These are phyloP conservation scores for Caenorhabditis panamensis DNA, from an alignment of 2,888 invertebrate genomes.

Conservation along the genomic window DNA sequence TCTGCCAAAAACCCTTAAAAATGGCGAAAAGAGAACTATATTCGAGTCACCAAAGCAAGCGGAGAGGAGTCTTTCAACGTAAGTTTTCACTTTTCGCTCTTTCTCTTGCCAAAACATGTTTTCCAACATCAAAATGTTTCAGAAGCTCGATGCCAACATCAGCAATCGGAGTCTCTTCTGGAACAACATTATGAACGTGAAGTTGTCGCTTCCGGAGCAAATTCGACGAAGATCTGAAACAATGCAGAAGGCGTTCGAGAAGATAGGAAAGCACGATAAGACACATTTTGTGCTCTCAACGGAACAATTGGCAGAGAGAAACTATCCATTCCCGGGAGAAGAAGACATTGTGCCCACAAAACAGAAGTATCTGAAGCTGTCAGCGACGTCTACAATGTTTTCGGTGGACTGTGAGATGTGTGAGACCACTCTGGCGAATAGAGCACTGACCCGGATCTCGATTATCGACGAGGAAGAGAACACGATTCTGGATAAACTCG, in stretches of 20 bases:
- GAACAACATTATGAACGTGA: constrained; percentile 68
- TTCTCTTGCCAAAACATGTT: too few species aligned
- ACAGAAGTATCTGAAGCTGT: constrained; percentile 67
- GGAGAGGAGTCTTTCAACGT: constrained; percentile 1
- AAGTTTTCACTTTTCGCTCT: not conserved
- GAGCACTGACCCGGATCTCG: constrained; percentile 83
- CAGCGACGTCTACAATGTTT: constrained; percentile 81
- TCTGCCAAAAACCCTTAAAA: not conserved
- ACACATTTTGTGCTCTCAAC: constrained; percentile 47
- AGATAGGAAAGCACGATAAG: constrained; percentile 16
- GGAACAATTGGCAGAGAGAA: constrained; percentile 62
- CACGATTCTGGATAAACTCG: constrained; percentile 82
- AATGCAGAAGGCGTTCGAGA: constrained; percentile 23
- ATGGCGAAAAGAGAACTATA: constrained; percentile 35
- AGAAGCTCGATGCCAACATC: constrained; percentile 57
- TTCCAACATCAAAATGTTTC: too few species aligned
- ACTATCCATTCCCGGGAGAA: constrained; percentile 67
- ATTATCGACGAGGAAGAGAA: constrained; percentile 82
- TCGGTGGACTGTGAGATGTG: constrained; percentile 84
- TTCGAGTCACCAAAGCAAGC: constrained; percentile 34
- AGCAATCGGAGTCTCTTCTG: constrained; percentile 70
- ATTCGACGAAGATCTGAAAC: constrained; percentile 41
- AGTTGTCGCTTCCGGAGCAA: constrained; percentile 66
- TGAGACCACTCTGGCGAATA: constrained; percentile 75
- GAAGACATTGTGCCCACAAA: constrained; percentile 54